Conservation (phyloP, 1,140 invertebrate genomes). For the Metaphire vulgaris region DNA sequence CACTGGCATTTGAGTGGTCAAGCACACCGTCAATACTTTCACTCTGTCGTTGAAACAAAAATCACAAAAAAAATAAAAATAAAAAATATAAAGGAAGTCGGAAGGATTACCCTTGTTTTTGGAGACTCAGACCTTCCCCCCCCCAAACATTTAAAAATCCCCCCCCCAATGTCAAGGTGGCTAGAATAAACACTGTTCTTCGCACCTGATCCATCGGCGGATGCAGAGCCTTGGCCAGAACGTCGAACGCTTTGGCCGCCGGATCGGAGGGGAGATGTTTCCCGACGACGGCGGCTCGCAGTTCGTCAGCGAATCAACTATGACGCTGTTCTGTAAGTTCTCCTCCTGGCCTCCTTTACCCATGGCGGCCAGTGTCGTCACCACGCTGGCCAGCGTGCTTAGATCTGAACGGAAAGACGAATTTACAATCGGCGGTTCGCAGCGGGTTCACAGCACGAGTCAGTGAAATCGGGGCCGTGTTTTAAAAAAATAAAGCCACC, state of each 20-base stretch:
- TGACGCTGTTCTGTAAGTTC: slow-evolving; percentile 42
- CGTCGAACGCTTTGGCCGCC: slow-evolving; percentile 65
- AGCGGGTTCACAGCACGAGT: neutral
- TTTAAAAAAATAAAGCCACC: too few species aligned
- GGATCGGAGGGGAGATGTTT: slow-evolving; percentile 37
- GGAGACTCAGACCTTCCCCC: too few species aligned
- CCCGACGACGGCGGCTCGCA: slow-evolving; percentile 15
- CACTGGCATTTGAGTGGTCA: slow-evolving; percentile 19
- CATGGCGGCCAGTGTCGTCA: slow-evolving; percentile 55
- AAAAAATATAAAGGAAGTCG: too few species aligned
- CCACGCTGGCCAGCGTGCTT: slow-evolving; percentile 55
- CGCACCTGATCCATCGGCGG: slow-evolving; percentile 26
- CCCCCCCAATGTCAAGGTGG: too few species aligned
- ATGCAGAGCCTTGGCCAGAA: slow-evolving; percentile 62
- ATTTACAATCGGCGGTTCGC: too few species aligned
- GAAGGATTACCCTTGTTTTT: too few species aligned
- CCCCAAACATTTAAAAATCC: too few species aligned
- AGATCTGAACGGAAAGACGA: slow-evolving; percentile 43
- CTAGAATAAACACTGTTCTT: too few species aligned
- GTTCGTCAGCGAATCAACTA: slow-evolving; percentile 14
- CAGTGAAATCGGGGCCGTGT: neutral
- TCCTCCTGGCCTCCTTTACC: slow-evolving; percentile 60
- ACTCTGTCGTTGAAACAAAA: too few species aligned
- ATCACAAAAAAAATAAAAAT: too few species aligned
- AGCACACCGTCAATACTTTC: slow-evolving; percentile 31